Conservation (phyloP, 2,888 invertebrate genomes). For the Druceiella hillmani region DNA sequence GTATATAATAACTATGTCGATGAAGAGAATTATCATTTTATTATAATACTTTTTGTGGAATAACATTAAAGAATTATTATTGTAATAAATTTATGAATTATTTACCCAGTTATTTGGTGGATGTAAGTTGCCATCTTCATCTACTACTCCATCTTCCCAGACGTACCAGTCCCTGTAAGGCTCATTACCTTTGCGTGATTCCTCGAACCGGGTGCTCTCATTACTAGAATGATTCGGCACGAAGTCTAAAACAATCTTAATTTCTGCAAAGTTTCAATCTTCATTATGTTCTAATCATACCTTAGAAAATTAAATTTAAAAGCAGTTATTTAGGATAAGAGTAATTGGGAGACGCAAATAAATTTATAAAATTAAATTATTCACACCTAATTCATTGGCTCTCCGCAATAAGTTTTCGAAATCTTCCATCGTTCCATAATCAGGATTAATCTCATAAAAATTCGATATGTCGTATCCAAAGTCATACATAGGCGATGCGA, state of each 20-base stretch:
- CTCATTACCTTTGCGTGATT: conserved; percentile 56
- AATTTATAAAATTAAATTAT: too few species aligned
- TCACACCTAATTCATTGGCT: conserved; percentile 43
- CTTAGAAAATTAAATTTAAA: too few species aligned
- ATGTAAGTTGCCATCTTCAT: conserved; percentile 40
- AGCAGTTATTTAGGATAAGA: too few species aligned
- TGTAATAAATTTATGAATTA: not conserved
- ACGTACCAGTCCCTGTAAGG: conserved; percentile 71
- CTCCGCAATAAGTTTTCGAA: conserved; percentile 49
- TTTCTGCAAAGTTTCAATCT: conserved; percentile 41
- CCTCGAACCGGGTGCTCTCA: conserved; percentile 79
- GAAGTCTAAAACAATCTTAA: conserved; percentile 60
- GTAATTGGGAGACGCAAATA: too few species aligned
- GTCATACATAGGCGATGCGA: conserved; percentile 52
- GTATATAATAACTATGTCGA: too few species aligned
- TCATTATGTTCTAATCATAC: too few species aligned
- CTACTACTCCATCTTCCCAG: conserved; percentile 59
- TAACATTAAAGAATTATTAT: too few species aligned
- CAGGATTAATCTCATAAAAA: conserved; percentile 44
- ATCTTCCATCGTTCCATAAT: conserved; percentile 50
- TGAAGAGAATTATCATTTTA: too few species aligned
- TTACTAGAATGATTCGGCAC: conserved; percentile 77
- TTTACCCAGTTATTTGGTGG: conserved; percentile 75
- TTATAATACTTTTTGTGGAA: too few species aligned
- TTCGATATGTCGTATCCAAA: conserved; percentile 57